A percentile compares a stretch with the other conserved stretches of the same genome.
phyloP scores from a whole-genome alignment of 1,140 invertebrate species.

The Pomacea maculata region DNA sequence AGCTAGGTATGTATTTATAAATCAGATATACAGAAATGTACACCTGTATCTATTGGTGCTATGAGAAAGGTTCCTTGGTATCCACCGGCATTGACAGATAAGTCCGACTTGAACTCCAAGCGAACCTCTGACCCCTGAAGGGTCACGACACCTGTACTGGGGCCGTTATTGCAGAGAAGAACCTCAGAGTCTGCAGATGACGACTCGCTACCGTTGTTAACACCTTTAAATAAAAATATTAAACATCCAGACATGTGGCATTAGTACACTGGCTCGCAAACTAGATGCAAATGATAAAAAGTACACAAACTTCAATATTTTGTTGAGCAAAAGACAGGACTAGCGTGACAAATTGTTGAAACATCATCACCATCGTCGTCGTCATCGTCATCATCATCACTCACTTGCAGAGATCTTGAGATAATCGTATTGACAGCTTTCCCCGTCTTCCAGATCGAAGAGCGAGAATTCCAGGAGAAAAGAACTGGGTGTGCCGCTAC shows the following conservation, averaged over 20 bases:
- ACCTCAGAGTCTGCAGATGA: not conserved
- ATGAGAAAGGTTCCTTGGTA: constrained; percentile 29
- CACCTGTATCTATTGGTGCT: constrained; percentile 29
- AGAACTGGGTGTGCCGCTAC: constrained; percentile 32
- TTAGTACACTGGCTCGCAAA: not conserved
- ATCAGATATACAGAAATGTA: no score
- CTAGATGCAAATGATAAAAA: not conserved
- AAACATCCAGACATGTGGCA: not conserved
- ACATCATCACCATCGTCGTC: no score
- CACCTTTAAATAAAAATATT: not conserved
- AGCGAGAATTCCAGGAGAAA: constrained; percentile 37
- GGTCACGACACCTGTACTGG: constrained; percentile 21
- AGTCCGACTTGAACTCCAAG: constrained; percentile 29
- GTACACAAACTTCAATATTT: not conserved
- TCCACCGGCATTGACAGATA: constrained; percentile 24
- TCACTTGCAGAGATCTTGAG: constrained; percentile 26
- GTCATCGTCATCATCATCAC: no score
- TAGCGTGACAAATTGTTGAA: no score
- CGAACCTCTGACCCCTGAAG: constrained; percentile 24
- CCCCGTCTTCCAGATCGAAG: constrained; percentile 40
- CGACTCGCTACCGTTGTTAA: not conserved
- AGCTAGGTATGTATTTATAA: no score
- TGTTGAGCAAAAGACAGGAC: not conserved
- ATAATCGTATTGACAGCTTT: constrained; percentile 44
- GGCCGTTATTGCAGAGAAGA: constrained; percentile 11